These are phyloP conservation scores for Belgica antarctica DNA, from an alignment of 2,888 invertebrate genomes.

Conservation along the genomic window DNA sequence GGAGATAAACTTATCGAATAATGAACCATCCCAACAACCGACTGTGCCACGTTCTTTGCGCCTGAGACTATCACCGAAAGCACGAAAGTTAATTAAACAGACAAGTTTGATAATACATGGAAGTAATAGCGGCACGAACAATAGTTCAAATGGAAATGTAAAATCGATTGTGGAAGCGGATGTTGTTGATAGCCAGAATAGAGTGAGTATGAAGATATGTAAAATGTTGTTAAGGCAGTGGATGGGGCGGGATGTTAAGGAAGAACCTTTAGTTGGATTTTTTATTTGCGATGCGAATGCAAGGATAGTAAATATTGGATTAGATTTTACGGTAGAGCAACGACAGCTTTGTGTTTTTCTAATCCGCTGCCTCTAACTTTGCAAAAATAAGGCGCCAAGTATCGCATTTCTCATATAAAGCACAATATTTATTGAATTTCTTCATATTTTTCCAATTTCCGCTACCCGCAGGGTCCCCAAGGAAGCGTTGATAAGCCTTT, in stretches of 20 bases:
- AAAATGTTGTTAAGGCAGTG: background rate
- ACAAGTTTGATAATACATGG: constrained; percentile 41
- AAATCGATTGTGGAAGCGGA: constrained; percentile 31
- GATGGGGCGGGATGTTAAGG: background rate
- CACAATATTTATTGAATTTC: too few species aligned
- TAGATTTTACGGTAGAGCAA: too few species aligned
- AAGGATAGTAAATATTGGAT: background rate
- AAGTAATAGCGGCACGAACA: constrained; percentile 14
- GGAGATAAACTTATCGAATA: constrained; percentile 28
- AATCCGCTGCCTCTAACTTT: too few species aligned
- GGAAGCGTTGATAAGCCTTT: constrained; percentile 73
- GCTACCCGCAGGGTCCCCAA: constrained; percentile 61
- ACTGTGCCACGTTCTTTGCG: constrained; percentile 47
- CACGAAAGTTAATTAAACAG: constrained; percentile 46
- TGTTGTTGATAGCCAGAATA: constrained; percentile 4
- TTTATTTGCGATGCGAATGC: too few species aligned
- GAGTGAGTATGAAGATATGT: constrained; percentile 3
- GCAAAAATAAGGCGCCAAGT: too few species aligned
- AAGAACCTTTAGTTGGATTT: background rate
- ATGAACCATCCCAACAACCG: constrained; percentile 46
- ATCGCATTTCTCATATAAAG: too few species aligned
- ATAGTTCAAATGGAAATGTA: constrained; percentile 20
- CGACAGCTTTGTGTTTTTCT: too few species aligned
- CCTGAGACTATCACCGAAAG: constrained; percentile 48
- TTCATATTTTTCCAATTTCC: too few species aligned